Percentiles rank a stretch among this genome's conserved stretches.
Conservation (phyloP, 2,888 invertebrate genomes). For the Harpagoxenus sublaevis region DNA sequence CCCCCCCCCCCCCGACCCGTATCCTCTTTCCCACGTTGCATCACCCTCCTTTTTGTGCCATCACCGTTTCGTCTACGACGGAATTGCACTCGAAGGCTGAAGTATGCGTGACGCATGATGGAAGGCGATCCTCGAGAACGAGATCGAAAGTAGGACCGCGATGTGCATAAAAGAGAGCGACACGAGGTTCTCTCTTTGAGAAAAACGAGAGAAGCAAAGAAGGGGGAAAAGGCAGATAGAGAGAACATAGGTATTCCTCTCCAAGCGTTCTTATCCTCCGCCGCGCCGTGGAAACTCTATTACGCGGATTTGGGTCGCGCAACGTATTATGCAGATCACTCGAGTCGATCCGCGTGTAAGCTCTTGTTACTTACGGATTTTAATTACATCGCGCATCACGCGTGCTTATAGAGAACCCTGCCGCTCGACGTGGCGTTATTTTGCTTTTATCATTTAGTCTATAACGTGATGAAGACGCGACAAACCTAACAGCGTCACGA, state of each 20-base stretch:
- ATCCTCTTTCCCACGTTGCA: conserved; percentile 15
- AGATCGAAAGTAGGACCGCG: conserved; percentile 74
- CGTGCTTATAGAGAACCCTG: conserved; percentile 18
- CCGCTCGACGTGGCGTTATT: background rate
- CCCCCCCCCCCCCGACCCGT: conserved; percentile 52
- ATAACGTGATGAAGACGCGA: conserved; percentile 20
- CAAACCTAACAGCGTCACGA: background rate
- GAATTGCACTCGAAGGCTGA: conserved; percentile 71
- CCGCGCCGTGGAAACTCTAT: conserved; percentile 46
- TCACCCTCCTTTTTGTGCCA: conserved; percentile 28
- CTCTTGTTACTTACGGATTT: conserved; percentile 56
- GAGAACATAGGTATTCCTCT: conserved; percentile 22
- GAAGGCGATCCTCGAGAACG: conserved; percentile 73
- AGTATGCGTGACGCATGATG: conserved; percentile 64
- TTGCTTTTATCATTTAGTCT: background rate
- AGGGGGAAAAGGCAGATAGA: background rate
- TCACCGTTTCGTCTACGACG: conserved; percentile 34
- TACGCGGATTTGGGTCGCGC: conserved; percentile 55
- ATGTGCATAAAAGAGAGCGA: conserved; percentile 57
- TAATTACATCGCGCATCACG: conserved; percentile 42
- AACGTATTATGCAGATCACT: conserved; percentile 49
- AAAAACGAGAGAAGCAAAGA: background rate
- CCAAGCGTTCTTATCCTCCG: conserved; percentile 33
- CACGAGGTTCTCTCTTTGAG: conserved; percentile 49
- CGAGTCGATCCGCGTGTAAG: conserved; percentile 50